phyloP scores from a whole-genome alignment of 2,888 invertebrate species.

The Cryptocephalus primarius region DNA sequence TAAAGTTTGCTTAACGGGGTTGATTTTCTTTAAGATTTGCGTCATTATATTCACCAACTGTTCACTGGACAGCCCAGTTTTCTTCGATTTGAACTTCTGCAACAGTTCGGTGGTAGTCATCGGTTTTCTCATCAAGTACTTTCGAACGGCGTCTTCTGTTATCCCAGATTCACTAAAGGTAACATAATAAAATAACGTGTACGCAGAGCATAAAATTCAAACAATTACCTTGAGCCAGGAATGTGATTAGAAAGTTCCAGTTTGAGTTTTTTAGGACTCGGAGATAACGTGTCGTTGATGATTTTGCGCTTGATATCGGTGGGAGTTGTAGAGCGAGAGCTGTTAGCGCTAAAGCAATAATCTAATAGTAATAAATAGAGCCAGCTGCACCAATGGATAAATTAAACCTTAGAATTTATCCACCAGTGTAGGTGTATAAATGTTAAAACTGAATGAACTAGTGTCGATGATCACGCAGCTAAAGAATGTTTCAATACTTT shows the following conservation, averaged over 20 bases:
- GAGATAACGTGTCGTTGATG: conserved; percentile 36
- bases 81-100: conserved; percentile 91
- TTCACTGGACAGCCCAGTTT: conserved; percentile 81
- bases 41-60: conserved; percentile 90
- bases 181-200: not conserved
- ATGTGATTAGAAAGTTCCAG: conserved; percentile 41
- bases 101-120: conserved; percentile 95
- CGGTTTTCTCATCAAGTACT: conserved; percentile 91
- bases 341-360: conserved; percentile 37
- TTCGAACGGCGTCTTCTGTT: conserved; percentile 87
- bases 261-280: conserved; percentile 44
- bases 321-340: conserved; percentile 44
- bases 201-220: not conserved
- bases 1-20: conserved; percentile 83
- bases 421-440: no score
- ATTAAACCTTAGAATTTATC: no score
- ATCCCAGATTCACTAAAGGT: conserved; percentile 71
- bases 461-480: no score
- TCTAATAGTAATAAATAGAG: no score
- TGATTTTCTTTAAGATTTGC: conserved; percentile 87
- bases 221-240: conserved; percentile 38
- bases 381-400: no score
- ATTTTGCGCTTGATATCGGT: conserved; percentile 36
- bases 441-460: no score
- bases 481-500: no score